Evolutionary conservation across 1,140 invertebrate genomes (phyloP).

Genomic region (Yoshiicerus persimilis): DNA sequence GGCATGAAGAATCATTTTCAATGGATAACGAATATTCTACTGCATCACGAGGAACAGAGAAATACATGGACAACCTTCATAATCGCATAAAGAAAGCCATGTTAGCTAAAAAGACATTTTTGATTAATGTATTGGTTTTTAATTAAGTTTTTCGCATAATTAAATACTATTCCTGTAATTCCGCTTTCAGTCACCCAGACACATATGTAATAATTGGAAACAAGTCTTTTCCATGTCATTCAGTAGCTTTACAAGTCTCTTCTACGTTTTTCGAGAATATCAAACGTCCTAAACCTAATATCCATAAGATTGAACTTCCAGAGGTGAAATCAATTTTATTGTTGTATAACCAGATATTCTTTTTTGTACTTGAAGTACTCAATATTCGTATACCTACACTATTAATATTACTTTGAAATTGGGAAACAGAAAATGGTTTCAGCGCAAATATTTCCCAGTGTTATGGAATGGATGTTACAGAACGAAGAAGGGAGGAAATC

Average conservation of each 20-base stretch:
- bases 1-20: background rate
- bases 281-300: background rate
- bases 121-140: background rate
- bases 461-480: conserved; percentile 34
- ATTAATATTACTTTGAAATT: background rate
- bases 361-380: background rate
- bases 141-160: background rate
- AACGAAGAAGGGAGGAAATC: background rate
- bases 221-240: conserved; percentile 21
- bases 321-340: conserved; percentile 4
- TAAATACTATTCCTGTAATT: background rate
- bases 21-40: background rate
- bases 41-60: background rate
- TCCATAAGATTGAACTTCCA: conserved; percentile 20
- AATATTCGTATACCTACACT: background rate
- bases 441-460: background rate
- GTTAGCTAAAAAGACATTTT: background rate
- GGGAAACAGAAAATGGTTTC: background rate
- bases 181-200: conserved; percentile 10
- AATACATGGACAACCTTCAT: background rate
- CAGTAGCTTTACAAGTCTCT: conserved; percentile 14
- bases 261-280: conserved; percentile 28
- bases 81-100: conserved; percentile 21
- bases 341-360: background rate
- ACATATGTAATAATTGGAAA: conserved; percentile 29